phyloP scores from a whole-genome alignment of 2,888 invertebrate genomes.

The Xestobium rufovillosum region DNA sequence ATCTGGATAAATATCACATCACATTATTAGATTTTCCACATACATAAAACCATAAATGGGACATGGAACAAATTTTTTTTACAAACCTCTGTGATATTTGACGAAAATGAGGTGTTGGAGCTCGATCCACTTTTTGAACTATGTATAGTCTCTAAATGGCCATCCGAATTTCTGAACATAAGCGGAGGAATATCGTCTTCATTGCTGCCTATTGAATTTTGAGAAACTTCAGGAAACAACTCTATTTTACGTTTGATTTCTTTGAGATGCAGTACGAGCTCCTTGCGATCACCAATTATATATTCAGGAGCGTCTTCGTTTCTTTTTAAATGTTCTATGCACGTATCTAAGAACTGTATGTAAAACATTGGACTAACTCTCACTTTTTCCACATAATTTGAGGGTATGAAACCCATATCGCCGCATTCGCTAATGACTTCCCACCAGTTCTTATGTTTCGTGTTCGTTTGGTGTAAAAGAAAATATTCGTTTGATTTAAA shows the following conservation, averaged over 20 bases:
- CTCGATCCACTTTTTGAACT: slow-evolving; percentile 15
- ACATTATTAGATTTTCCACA: no score
- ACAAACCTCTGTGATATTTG: slow-evolving; percentile 9
- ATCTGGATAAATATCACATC: no score
- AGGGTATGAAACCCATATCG: slow-evolving; percentile 78
- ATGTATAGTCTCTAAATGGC: slow-evolving; percentile 30
- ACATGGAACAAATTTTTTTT: no score
- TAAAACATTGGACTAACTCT: slow-evolving; percentile 68
- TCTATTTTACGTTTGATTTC: slow-evolving; percentile 60
- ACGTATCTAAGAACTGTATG: slow-evolving; percentile 63
- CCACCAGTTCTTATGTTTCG: slow-evolving; percentile 82
- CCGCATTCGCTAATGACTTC: slow-evolving; percentile 77
- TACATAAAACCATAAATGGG: no score
- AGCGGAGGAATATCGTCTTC: slow-evolving; percentile 32
- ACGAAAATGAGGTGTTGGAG: slow-evolving; percentile 10
- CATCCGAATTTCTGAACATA: slow-evolving; percentile 36
- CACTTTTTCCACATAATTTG: slow-evolving; percentile 74
- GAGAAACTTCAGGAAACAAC: slow-evolving; percentile 30
- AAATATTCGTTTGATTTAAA: slow-evolving; percentile 76
- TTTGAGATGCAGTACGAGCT: slow-evolving; percentile 51
- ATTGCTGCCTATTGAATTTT: slow-evolving; percentile 31
- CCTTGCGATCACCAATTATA: slow-evolving; percentile 49
- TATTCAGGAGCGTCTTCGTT: slow-evolving; percentile 29
- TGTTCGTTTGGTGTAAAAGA: slow-evolving; percentile 68
- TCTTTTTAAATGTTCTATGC: slow-evolving; percentile 46